phyloP scores from a whole-genome alignment of 2,888 invertebrate species.

The Heliconius ethilla region DNA sequence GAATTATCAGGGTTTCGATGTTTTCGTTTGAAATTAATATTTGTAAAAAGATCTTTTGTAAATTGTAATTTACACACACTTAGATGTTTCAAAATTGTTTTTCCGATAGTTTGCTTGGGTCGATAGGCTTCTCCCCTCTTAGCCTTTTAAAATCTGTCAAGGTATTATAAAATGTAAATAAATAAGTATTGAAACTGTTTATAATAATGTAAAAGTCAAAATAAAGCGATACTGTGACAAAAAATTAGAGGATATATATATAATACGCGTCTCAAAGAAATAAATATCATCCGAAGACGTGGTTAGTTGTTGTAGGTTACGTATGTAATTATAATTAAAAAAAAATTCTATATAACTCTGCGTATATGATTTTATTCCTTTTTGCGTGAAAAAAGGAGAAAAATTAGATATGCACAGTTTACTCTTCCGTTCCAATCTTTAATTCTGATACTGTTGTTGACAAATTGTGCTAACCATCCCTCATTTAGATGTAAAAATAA shows the following conservation, averaged over 20 bases:
- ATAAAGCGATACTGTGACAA: conserved; percentile 82
- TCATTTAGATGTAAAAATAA: conserved; percentile 20
- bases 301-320: conserved; percentile 74
- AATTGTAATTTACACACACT: conserved; percentile 57
- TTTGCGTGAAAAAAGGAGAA: conserved; percentile 33
- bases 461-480: conserved; percentile 17
- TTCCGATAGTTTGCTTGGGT: conserved; percentile 64
- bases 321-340: conserved; percentile 51
- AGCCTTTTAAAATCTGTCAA: conserved; percentile 60
- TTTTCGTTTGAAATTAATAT: conserved; percentile 70
- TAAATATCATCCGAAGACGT: conserved; percentile 76
- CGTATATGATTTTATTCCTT: conserved; percentile 37
- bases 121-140: conserved; percentile 64
- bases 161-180: conserved; percentile 68
- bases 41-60: conserved; percentile 58
- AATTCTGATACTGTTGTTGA: conserved; percentile 25
- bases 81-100: conserved; percentile 52
- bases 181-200: conserved; percentile 76
- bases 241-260: conserved; percentile 73
- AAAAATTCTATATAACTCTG: conserved; percentile 43
- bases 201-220: conserved; percentile 78
- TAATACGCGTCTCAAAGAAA: conserved; percentile 65
- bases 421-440: conserved; percentile 36
- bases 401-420: conserved; percentile 35
- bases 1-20: conserved; percentile 80